phyloP scores from a whole-genome alignment of 1,140 invertebrate species.

The Ceratina australensis region DNA sequence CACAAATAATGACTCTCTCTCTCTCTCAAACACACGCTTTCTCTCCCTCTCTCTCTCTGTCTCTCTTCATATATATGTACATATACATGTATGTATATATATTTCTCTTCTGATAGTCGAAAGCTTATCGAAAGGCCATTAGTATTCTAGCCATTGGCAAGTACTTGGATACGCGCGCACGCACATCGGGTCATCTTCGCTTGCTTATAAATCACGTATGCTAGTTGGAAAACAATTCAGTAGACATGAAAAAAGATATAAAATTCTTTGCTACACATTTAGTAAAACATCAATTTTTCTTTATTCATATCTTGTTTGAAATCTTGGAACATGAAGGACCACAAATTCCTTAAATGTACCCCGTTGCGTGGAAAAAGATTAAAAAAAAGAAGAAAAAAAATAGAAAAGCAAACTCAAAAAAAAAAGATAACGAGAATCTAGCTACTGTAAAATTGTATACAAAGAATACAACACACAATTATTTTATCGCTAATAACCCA shows the following conservation, averaged over 20 bases:
- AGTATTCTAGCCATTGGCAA: not conserved
- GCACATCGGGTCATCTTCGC: not conserved
- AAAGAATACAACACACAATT: too few species aligned
- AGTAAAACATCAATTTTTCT: too few species aligned
- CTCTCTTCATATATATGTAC: not conserved
- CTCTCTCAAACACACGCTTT: not conserved
- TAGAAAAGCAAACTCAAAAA: not conserved
- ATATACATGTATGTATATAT: not conserved
- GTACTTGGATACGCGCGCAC: not conserved
- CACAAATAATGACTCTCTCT: conserved; percentile 8
- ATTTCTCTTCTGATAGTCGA: not conserved
- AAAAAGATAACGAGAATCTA: too few species aligned
- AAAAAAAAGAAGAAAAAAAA: not conserved
- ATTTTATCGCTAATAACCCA: too few species aligned
- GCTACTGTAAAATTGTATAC: too few species aligned
- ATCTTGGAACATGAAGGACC: too few species aligned
- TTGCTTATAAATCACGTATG: not conserved
- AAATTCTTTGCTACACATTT: not conserved
- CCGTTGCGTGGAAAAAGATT: not conserved
- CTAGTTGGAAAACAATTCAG: too few species aligned
- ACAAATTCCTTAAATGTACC: not conserved
- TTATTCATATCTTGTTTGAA: too few species aligned
- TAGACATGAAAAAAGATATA: not conserved
- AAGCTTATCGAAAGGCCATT: not conserved
- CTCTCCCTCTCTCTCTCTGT: too few species aligned